Evolutionary conservation across 2,797 vertebrate genomes (phyloP).

Genomic region (Myotis planiceps): DNA sequence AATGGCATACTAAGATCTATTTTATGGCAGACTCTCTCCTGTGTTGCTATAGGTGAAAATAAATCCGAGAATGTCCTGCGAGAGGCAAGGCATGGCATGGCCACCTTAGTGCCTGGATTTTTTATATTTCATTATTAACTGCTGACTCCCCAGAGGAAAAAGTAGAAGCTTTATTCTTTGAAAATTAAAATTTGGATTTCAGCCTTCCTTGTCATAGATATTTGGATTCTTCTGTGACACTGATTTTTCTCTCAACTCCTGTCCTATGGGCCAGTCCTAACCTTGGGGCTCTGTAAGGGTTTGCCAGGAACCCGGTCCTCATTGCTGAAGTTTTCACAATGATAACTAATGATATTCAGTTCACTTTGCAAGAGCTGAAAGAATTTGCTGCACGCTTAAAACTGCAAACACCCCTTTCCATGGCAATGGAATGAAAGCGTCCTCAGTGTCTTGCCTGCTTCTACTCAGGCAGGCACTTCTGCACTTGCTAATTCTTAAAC

Average conservation of each 20-base stretch:
- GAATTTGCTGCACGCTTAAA: neutral
- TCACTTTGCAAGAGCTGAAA: neutral
- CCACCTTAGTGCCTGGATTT: neutral
- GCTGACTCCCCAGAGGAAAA: neutral
- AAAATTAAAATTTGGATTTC: conserved; percentile 20
- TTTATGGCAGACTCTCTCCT: neutral
- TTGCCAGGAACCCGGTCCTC: neutral
- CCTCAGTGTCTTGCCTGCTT: neutral
- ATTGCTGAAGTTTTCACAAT: neutral
- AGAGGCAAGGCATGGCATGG: neutral
- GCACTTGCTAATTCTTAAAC: neutral
- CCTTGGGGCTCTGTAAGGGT: neutral
- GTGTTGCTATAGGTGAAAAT: neutral
- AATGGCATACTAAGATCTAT: neutral
- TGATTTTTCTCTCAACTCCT: neutral
- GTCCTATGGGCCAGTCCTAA: neutral
- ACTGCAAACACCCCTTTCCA: neutral
- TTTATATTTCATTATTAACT: neutral
- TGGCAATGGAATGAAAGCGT: neutral
- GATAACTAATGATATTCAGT: neutral
- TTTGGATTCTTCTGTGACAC: neutral
- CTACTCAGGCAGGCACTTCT: neutral
- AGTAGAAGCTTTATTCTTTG: neutral
- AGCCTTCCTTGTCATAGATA: neutral
- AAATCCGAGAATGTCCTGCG: neutral